These are phyloP conservation scores for Pelobates cultripes DNA, from an alignment of 2,797 vertebrate genomes.

Conservation along the genomic window DNA sequence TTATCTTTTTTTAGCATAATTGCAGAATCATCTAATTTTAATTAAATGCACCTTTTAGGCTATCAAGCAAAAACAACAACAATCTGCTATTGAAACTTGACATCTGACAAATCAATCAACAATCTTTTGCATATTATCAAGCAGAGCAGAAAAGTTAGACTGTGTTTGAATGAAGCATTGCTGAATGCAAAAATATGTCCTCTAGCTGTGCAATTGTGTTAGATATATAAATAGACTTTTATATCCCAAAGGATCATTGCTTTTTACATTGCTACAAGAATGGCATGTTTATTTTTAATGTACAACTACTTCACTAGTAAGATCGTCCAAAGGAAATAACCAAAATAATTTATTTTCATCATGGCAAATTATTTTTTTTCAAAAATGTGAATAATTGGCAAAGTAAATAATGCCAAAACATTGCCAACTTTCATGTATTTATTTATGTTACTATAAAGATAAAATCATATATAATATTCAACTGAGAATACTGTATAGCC, in stretches of 20 bases:
- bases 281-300: background rate
- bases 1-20: background rate
- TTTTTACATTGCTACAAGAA: background rate
- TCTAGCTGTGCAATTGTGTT: background rate
- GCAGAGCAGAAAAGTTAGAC: background rate
- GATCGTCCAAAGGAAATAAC: no score
- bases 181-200: background rate
- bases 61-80: background rate
- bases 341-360: no score
- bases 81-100: background rate
- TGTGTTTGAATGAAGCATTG: background rate
- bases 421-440: no score
- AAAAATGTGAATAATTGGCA: no score
- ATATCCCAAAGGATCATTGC: background rate
- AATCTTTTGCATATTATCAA: conserved; percentile 9
- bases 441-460: no score
- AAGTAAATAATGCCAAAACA: no score
- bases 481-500: no score
- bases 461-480: no score
- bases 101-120: background rate
- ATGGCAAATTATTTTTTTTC: no score
- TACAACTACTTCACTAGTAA: no score
- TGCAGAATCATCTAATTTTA: background rate
- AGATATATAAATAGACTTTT: background rate
- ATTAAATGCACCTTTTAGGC: background rate